Evolutionary conservation across 2,113 vertebrate species (phyloP), one percentile per base, ranked within the genome.

Genomic region (Ahaetulla prasina): DNA sequence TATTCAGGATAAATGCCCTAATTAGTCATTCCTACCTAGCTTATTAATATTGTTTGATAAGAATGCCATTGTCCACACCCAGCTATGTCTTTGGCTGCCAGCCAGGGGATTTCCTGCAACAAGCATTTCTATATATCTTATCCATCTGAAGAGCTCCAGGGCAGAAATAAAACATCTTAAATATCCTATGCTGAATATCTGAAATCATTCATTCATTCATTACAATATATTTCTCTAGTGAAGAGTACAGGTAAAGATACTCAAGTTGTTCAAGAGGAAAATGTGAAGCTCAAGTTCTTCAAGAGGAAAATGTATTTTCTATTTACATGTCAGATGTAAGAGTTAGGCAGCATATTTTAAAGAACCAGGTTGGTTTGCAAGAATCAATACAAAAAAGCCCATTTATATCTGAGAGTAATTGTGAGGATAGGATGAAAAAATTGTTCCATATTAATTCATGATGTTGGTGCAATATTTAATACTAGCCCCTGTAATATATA

Each of bases 91-190:
- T 39, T 89, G 91, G 87, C 27, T 25, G 16, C 52, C 12, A 10
- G 68, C 91, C 91, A 92, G 91, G 91, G 91, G 87, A 80, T 89
- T 92, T 89, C 91, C 91, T 89, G 43, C 52, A 49, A 89, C 39
- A 60, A 89, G 39, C 11, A 25, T 60, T 85, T 85, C 47, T 74
- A 85, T 16, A 25, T 84, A 55, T 92, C 68, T 89, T 47, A 57
- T 85, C 50, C 87, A 80, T 45, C 45, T 54, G 87, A 60, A 91
- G 91, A 50, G 30, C 10, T 47, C 68, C 39, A 74, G 25, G 53
- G 35, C 30, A 55, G 63, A 43, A 49, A 18, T 47, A 55, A 92
- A 53, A 22, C 63, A 89, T 27, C 6, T 55, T 57, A 85, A 85
- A 89, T 57, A 89, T 85, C 43, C 30, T 20, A n/a, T 91, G 57